Evolutionary conservation across 2,888 invertebrate species (phyloP), one percentile per base, ranked within the genome.

Genomic region (Callinectes sapidus): DNA sequence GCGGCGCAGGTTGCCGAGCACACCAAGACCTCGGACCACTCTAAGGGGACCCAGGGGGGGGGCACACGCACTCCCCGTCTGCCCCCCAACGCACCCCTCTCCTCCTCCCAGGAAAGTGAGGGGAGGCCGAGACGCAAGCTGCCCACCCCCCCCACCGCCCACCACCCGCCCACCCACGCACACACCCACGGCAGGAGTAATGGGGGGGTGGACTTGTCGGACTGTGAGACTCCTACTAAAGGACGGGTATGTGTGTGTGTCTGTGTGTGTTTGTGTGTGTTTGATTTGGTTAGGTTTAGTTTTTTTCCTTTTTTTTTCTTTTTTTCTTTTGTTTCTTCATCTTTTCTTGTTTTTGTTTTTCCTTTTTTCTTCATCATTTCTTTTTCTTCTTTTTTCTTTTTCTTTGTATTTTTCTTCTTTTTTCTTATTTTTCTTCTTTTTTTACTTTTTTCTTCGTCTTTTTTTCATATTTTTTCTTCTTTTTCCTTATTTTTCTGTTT

Each of bases 1-100:
- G 96, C 96, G 2, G 96, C 96, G 8, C 96, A 96, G 94, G 96
- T 96, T 54, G 96, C 96, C 3, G 96, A 96, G 91, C 95, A 95
- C 90, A 94, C 94, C 54, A 94, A 94, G 54, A 39, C 94, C 90
- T 32, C 55, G 42, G 14, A 87, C 71, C 71, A 66, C 90, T 18
- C 90, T 91, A n/a, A 89, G 90, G 16, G 92, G 87, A 35, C 39
- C 71, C 54, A 91, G 5, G 39, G 39, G n/a, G 28, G n/a, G 5
- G 10, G 5, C 10, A 2, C 71, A 3, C n/a, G 71, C 66, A 2
- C 35, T 66, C 35, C 48, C n/a, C 14, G 39, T 16, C 39, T 55
- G 8, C n/a, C 66, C 71, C 71, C 89, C 39, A 3, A 39, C 87
- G 35, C 91, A 54, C 90, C 90, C 35, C 92, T 89, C 54, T 91